Base-by-base conservation (phyloP, 2,113 vertebrate genomes). In the Galeopterus variegatus region DNA sequence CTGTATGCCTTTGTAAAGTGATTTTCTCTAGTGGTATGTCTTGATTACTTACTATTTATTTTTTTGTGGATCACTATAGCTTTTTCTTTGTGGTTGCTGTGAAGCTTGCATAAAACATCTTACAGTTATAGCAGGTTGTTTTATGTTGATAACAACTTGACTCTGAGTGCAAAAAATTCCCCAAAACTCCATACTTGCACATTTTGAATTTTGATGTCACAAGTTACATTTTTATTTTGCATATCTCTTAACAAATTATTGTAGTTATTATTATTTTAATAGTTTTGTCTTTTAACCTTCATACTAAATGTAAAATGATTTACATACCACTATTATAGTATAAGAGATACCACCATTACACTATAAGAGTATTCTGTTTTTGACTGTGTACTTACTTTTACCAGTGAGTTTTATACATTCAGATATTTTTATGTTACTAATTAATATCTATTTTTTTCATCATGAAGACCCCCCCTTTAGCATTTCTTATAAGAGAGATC, bases 161-260 rank as follows among this genome's bases (percentile, higher is more conserved):
- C 72, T 75, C 28, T 75, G 24, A 48, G n/a, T 3, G 45, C 70
- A 45, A 3, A 62, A 62, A 62, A 26, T 24, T 41, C 41, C 41
- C 24, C 7, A 8, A 36, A 0, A 41, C 10, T 45, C 21, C 11
- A 45, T 12, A 45, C 41, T 73, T 50, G 13, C 24, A 9, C 17
- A 15, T 75, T 50, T 48, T 75, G 24, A 75, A 75, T 48, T 75
- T 48, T 75, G 24, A 50, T 28, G 14, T 26, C 45, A 50, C 17
- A 48, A 75, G 48, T 75, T 26, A 75, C 24, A 17, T 8, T 48
- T 75, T 75, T 8, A 75, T 17, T 8, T 17, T 76, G 14, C 24
- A 31, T 76, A 31, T 31, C 73, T 45, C 45, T 76, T 76, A 50
- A 50, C 45, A 76, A 76, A 50, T 76, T 31, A 50, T 50, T 76